These are phyloP conservation scores for Eufriesea mexicana DNA, from an alignment of 1,140 invertebrate genomes.

Conservation along the genomic window DNA sequence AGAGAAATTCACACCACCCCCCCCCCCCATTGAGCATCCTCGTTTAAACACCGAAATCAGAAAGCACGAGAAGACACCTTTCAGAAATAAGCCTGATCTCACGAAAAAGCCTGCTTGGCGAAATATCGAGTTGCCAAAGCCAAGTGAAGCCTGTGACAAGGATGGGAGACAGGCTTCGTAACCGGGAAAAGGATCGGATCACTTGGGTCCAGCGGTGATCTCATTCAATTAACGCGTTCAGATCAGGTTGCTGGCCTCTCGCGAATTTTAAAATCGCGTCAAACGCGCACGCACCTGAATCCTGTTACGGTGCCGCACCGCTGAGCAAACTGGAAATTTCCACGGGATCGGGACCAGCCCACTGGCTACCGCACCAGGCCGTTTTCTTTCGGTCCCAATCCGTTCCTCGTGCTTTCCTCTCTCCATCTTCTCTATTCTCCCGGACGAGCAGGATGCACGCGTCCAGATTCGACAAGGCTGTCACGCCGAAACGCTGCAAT, in stretches of 20 bases:
- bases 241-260: constrained; percentile 40
- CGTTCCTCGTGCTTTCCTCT: rapidly evolving
- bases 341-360: constrained; percentile 24
- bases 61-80: neutral
- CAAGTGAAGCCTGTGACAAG: neutral
- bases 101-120: neutral
- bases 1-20: too few species aligned
- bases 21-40: too few species aligned
- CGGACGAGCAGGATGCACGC: neutral
- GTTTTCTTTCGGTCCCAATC: neutral
- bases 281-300: constrained; percentile 43
- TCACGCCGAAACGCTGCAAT: neutral
- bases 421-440: neutral
- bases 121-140: constrained; percentile 5
- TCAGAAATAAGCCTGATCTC: neutral
- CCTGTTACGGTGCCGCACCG: constrained; percentile 58
- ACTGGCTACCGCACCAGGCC: too few species aligned
- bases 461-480: neutral
- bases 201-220: neutral
- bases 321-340: constrained; percentile 67
- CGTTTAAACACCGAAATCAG: too few species aligned
- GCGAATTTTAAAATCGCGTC: constrained; percentile 34
- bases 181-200: neutral
- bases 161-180: neutral
- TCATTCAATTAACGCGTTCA: constrained; percentile 39